Percentiles rank a stretch among this genome's conserved stretches.
Evolutionary conservation across 2,888 invertebrate species (phyloP).

Genomic region (Disparrhopalites patrizii): DNA sequence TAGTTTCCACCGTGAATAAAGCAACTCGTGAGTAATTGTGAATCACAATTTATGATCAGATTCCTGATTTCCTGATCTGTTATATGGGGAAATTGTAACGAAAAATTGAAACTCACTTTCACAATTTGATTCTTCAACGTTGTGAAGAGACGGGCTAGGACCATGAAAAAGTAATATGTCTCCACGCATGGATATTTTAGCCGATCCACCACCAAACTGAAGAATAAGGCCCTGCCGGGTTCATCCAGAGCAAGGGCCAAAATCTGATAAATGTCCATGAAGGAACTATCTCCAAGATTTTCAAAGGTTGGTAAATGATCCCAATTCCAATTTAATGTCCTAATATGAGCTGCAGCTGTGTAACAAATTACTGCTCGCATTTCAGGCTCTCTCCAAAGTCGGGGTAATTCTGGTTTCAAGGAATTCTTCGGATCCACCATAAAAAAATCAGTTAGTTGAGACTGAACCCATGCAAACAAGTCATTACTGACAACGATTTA

Average conservation of each 20-base stretch:
- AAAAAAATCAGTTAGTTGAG: too few relatives aligned
- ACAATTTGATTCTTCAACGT: conserved; percentile 15
- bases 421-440: too few relatives aligned
- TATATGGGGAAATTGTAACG: too few relatives aligned
- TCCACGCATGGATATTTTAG: conserved; percentile 4
- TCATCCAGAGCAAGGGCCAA: conserved; percentile 13
- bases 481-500: too few relatives aligned
- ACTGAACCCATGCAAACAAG: too few relatives aligned
- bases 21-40: too few relatives aligned
- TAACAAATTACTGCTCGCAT: conserved; percentile 6
- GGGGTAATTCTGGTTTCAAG: neutral
- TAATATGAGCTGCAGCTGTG: conserved; percentile 5
- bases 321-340: conserved; percentile 5
- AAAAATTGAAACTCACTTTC: too few relatives aligned
- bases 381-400: conserved; percentile 16
- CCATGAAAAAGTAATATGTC: conserved; percentile 15
- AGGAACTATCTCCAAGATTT: conserved; percentile 12
- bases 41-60: too few relatives aligned
- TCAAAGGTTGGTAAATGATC: conserved; percentile 1
- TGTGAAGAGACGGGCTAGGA: conserved; percentile 5
- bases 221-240: conserved; percentile 8
- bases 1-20: too few relatives aligned
- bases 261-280: conserved; percentile 14
- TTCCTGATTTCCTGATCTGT: too few relatives aligned
- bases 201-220: conserved; percentile 6